Evolutionary conservation across 2,888 invertebrate genomes (phyloP).

Genomic region (Nebria salina): DNA sequence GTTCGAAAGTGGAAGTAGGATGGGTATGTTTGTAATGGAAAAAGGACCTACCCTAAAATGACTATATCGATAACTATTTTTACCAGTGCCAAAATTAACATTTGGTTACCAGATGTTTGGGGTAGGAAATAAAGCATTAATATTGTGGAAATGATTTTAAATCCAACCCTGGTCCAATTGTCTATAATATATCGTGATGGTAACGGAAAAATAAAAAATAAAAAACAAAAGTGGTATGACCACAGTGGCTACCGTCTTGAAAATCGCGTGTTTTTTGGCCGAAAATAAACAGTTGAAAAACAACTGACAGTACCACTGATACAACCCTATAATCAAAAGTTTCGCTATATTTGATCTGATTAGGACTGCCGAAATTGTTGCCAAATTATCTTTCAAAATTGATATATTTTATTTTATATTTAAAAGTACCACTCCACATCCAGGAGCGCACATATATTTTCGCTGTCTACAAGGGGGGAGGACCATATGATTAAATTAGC

Average conservation of each 20-base stretch:
- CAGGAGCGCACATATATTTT: no score
- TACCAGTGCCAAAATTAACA: not conserved
- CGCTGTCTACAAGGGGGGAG: no score
- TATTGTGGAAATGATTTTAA: not conserved
- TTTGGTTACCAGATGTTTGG: not conserved
- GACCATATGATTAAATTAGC: no score
- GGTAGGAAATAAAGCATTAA: not conserved
- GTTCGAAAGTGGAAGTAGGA: not conserved
- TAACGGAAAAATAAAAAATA: not conserved
- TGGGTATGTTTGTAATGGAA: not conserved
- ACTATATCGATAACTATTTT: not conserved
- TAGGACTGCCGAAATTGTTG: not conserved
- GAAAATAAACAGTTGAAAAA: not conserved
- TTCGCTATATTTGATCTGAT: not conserved
- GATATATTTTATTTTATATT: not conserved
- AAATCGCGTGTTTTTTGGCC: not conserved
- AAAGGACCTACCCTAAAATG: constrained; percentile 1
- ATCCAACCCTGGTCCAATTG: not conserved
- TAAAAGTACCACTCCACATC: not conserved
- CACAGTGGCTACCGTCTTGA: not conserved
- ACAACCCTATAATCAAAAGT: not conserved
- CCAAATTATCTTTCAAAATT: not conserved
- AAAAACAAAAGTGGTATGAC: not conserved
- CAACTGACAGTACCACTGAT: not conserved
- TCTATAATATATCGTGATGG: not conserved